Evolutionary conservation across 2,113 vertebrate genomes (phyloP).

Genomic region (Pelodiscus sinensis): DNA sequence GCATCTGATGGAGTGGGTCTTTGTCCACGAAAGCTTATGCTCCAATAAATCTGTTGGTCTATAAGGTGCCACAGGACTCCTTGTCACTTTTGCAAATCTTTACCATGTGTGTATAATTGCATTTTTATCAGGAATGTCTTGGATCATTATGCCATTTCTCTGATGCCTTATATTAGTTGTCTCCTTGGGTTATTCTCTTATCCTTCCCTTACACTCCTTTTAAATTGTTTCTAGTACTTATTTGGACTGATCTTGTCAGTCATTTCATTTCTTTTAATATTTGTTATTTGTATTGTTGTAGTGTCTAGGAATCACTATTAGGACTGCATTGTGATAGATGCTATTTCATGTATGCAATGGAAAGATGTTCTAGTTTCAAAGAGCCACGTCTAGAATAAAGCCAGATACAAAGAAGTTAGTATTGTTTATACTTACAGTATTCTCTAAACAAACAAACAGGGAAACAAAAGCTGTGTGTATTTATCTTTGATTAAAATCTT

Average conservation of each 20-base stretch:
- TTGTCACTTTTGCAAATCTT: not conserved
- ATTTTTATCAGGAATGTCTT: not conserved
- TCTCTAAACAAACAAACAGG: not conserved
- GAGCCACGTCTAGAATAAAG: not conserved
- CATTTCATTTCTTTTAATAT: not conserved
- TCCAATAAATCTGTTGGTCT: too few species aligned
- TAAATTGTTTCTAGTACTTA: fast-evolving
- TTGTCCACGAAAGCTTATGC: too few species aligned
- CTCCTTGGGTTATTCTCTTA: not conserved
- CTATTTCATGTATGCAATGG: not conserved
- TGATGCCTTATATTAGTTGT: not conserved
- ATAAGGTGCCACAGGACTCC: too few species aligned
- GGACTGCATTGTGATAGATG: not conserved
- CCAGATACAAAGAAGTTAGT: not conserved
- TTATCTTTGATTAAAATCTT: not conserved
- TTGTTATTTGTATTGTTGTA: not conserved
- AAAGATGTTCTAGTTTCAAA: not conserved
- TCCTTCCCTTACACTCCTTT: not conserved
- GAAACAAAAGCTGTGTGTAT: not conserved
- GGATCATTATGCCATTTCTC: not conserved
- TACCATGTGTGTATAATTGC: not conserved
- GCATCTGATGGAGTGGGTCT: too few species aligned
- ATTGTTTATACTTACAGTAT: not conserved
- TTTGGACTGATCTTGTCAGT: not conserved
- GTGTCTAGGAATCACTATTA: not conserved